Percentiles rank a stretch among this genome's conserved stretches.
These are phyloP conservation scores for Cottus gobio DNA, from an alignment of 2,113 vertebrate genomes.

Conservation along the genomic window DNA sequence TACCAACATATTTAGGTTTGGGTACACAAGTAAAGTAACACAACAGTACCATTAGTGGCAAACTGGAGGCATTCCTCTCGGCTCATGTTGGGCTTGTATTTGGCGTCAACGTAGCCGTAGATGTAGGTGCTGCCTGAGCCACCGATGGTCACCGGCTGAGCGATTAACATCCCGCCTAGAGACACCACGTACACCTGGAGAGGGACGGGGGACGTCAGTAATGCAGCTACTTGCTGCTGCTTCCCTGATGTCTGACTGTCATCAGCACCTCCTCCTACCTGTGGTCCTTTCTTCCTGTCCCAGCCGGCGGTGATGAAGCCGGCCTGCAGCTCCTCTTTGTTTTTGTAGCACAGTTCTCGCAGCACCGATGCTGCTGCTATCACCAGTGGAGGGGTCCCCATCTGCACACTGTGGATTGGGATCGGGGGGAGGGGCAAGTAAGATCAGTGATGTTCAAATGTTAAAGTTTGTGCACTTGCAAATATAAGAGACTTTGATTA, in stretches of 20 bases:
- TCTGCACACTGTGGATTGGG: slow-evolving; percentile 73
- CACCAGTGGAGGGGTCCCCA: slow-evolving; percentile 78
- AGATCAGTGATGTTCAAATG: not conserved
- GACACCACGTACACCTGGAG: slow-evolving; percentile 80
- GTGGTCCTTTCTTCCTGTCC: slow-evolving; percentile 80
- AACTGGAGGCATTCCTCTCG: slow-evolving; percentile 78
- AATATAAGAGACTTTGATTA: not conserved
- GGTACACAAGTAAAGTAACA: not conserved
- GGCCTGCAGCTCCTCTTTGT: slow-evolving; percentile 80
- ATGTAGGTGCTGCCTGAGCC: slow-evolving; percentile 84
- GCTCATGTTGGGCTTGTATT: slow-evolving; percentile 82
- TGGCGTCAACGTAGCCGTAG: slow-evolving; percentile 83
- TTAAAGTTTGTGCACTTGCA: too few relatives aligned
- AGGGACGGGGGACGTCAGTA: not conserved
- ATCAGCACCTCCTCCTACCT: slow-evolving; percentile 56
- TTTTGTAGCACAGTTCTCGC: slow-evolving; percentile 78
- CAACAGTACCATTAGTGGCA: slow-evolving; percentile 75
- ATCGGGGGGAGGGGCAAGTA: not conserved
- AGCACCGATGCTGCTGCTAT: slow-evolving; percentile 78
- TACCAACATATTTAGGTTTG: not conserved
- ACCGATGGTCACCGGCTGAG: slow-evolving; percentile 78
- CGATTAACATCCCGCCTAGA: slow-evolving; percentile 81
- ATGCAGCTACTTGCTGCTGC: not conserved
- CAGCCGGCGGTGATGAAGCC: slow-evolving; percentile 84
- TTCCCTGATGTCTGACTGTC: not conserved